A percentile compares a stretch with the other conserved stretches of the same genome.
These are phyloP conservation scores for Hyperoplus immaculatus DNA, from an alignment of 2,797 vertebrate genomes.

Conservation along the genomic window DNA sequence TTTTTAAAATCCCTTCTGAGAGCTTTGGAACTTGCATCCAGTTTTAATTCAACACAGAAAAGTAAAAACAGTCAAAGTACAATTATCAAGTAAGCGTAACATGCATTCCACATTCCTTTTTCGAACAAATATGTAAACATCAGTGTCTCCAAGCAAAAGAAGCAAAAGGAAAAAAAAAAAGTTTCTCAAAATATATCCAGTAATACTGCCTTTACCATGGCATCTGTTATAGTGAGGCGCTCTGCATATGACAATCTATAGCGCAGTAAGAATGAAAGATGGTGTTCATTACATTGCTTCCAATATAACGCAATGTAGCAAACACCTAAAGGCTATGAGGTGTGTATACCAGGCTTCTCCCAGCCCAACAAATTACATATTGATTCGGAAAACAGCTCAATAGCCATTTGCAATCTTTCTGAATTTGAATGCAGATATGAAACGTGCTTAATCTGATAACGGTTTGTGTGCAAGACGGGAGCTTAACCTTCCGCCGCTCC, in stretches of 20 bases:
- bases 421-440: constrained; percentile 77
- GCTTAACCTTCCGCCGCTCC: constrained; percentile 36
- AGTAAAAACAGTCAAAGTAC: constrained; percentile 40
- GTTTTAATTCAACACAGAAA: constrained; percentile 70
- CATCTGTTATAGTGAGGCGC: constrained; percentile 23
- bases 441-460: constrained; percentile 60
- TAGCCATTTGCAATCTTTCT: constrained; percentile 75
- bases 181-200: constrained; percentile 47
- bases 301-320: constrained; percentile 73
- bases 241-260: constrained; percentile 72
- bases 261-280: constrained; percentile 75
- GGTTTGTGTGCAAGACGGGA: constrained; percentile 18
- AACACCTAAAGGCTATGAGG: constrained; percentile 75
- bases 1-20: constrained; percentile 9
- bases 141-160: constrained; percentile 31
- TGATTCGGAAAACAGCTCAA: constrained; percentile 75
- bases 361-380: constrained; percentile 80
- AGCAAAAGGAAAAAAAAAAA: constrained; percentile 4
- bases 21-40: constrained; percentile 48
- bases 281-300: constrained; percentile 77
- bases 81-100: constrained; percentile 59
- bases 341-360: constrained; percentile 48
- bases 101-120: constrained; percentile 59
- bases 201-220: constrained; percentile 41
- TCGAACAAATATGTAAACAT: constrained; percentile 76